Evolutionary conservation across 2,888 invertebrate genomes (phyloP).

Genomic region (Onchidella celtica): DNA sequence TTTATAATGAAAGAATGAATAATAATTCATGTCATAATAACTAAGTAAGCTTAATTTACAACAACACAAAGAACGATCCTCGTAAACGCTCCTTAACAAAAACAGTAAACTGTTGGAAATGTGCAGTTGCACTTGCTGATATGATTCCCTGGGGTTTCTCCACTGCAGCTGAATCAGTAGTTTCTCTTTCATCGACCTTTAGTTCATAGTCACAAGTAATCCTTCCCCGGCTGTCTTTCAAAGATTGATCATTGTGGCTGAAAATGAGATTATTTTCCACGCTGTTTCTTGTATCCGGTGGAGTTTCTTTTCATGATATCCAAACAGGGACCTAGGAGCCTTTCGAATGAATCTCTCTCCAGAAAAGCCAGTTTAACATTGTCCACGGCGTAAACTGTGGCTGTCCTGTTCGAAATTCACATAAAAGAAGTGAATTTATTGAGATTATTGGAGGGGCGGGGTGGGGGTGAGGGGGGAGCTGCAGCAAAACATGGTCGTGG

Average conservation of each 20-base stretch:
- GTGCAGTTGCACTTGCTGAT: no score
- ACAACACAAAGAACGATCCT: no score
- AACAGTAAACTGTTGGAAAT: no score
- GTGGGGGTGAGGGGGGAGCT: neutral
- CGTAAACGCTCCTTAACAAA: no score
- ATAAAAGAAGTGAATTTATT: neutral
- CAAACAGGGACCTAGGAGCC: conserved; percentile 97
- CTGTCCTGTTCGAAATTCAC: neutral
- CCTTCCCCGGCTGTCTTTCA: no score
- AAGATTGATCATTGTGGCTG: neutral
- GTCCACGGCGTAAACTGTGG: conserved; percentile 86
- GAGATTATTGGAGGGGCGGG: neutral
- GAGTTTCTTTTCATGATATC: conserved; percentile 94
- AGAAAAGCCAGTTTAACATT: conserved; percentile 95
- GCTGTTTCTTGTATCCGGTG: conserved; percentile 72
- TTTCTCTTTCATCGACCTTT: neutral
- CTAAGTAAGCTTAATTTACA: no score
- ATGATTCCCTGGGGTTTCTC: no score
- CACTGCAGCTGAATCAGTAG: neutral
- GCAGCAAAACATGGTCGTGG: neutral
- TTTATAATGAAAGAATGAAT: no score
- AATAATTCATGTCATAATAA: no score
- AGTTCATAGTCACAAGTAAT: neutral
- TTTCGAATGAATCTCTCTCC: conserved; percentile 97
- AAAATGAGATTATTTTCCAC: neutral